phyloP scores from a whole-genome alignment of 2,888 invertebrate species.

The Galerucella calmariensis region DNA sequence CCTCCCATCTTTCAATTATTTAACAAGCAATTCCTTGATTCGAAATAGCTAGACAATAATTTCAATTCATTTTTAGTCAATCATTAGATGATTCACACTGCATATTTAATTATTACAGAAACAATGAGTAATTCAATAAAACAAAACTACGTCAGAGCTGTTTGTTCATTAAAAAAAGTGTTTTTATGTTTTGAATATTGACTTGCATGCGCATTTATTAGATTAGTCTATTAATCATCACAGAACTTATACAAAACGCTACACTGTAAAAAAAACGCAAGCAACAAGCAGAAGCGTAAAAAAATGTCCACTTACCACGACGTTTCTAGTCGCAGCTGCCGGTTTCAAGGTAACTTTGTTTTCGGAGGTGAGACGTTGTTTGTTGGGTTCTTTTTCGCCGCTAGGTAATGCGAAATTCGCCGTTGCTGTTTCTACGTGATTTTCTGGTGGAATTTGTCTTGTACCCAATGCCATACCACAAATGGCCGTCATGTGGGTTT shows the following conservation, averaged over 20 bases:
- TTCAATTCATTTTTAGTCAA: too few relatives aligned
- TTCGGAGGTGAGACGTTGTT: conserved; percentile 46
- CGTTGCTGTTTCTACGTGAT: conserved; percentile 78
- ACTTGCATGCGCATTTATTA: not conserved
- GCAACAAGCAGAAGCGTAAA: conserved; percentile 8
- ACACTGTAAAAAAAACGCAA: not conserved
- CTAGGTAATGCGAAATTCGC: conserved; percentile 90
- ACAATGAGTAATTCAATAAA: too few relatives aligned
- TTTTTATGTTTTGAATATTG: too few relatives aligned
- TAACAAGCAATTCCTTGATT: too few relatives aligned
- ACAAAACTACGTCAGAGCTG: not conserved
- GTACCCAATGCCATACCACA: conserved; percentile 97
- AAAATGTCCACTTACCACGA: conserved; percentile 42
- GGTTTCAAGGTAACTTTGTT: conserved; percentile 30
- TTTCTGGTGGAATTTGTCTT: conserved; percentile 79
- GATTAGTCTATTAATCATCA: not conserved
- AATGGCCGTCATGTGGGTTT: conserved; percentile 99
- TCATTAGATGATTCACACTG: too few relatives aligned
- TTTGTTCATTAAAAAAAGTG: not conserved
- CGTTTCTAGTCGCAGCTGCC: conserved; percentile 28
- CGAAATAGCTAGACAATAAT: too few relatives aligned
- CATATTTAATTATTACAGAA: too few relatives aligned
- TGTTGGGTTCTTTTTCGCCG: conserved; percentile 67
- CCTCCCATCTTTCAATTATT: too few relatives aligned
- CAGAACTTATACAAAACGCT: not conserved